A percentile compares a stretch with the other conserved stretches of the same genome.
Conservation (phyloP, 2,113 vertebrate genomes). For the Numida meleagris region DNA sequence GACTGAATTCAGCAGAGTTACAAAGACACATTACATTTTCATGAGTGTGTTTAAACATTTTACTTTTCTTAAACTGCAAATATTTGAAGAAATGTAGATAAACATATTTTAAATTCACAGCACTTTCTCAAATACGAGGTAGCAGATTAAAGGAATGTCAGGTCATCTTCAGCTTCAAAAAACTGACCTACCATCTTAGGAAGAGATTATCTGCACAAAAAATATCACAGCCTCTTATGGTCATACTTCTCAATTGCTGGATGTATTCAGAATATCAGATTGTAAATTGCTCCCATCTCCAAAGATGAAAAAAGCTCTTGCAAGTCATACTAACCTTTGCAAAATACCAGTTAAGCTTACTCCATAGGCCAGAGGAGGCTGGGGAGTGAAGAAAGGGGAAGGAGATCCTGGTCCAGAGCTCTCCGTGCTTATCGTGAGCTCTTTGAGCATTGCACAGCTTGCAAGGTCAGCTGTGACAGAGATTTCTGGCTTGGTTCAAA, state of each 20-base stretch:
- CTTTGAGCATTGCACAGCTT: not conserved
- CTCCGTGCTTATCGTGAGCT: not conserved
- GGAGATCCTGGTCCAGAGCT: accelerated
- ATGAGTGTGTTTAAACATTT: conserved; percentile 55
- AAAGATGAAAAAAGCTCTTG: not conserved
- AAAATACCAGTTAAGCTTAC: not conserved
- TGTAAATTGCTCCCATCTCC: conserved; percentile 4
- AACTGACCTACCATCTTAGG: conserved; percentile 28
- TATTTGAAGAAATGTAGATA: conserved; percentile 63
- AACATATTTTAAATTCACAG: conserved; percentile 71
- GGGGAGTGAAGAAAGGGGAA: not conserved
- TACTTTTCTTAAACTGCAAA: conserved; percentile 63
- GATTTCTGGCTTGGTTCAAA: not conserved
- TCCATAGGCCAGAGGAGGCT: not conserved
- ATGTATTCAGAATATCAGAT: conserved; percentile 16
- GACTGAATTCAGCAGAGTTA: conserved; percentile 44
- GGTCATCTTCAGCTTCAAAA: conserved; percentile 53
- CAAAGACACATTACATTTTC: conserved; percentile 53
- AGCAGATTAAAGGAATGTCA: conserved; percentile 66
- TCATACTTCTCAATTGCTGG: conserved; percentile 19
- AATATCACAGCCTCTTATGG: not conserved
- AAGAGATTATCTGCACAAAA: conserved; percentile 43
- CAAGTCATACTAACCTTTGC: not conserved
- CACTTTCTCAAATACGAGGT: conserved; percentile 52
- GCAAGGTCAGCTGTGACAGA: not conserved